phyloP scores from a whole-genome alignment of 2,113 vertebrate species.

The Hemibagrus wyckioides region DNA sequence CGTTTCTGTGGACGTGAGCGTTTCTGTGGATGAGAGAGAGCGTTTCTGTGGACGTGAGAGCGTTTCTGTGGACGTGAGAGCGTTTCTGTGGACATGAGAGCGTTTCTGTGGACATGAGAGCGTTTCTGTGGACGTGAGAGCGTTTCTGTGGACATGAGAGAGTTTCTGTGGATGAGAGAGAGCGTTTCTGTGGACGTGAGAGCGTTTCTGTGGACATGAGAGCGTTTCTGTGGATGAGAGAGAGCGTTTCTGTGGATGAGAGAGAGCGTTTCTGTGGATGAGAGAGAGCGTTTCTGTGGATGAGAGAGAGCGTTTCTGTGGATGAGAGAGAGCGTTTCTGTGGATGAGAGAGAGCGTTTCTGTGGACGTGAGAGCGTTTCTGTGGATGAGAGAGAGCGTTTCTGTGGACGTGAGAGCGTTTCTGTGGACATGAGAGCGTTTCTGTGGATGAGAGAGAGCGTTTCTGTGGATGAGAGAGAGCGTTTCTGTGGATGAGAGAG shows the following conservation, averaged over 20 bases:
- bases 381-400: too few relatives aligned
- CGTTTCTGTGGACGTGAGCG: too few relatives aligned
- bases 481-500: too few relatives aligned
- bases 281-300: too few relatives aligned
- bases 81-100: neutral
- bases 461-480: neutral
- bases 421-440: neutral
- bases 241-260: neutral
- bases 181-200: neutral
- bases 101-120: too few relatives aligned
- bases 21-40: neutral
- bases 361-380: too few relatives aligned
- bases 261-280: neutral
- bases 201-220: neutral
- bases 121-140: too few relatives aligned
- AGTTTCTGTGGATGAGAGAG: too few relatives aligned
- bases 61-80: too few relatives aligned
- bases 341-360: too few relatives aligned
- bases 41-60: neutral
- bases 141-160: too few relatives aligned
- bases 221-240: neutral
- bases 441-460: neutral
- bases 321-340: too few relatives aligned
- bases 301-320: neutral
- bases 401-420: neutral